Evolutionary conservation across 2,888 invertebrate species (phyloP).

Genomic region (Bombylius major): DNA sequence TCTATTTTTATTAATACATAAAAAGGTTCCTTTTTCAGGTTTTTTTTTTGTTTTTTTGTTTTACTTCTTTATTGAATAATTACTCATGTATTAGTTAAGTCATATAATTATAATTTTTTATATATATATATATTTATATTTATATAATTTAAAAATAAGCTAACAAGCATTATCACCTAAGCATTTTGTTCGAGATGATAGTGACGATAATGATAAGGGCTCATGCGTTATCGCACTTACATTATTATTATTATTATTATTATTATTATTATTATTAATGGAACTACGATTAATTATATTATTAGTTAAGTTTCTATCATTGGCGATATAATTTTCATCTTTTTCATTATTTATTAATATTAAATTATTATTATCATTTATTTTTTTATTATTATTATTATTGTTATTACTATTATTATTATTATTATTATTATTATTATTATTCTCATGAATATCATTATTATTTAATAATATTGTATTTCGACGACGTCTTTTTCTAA

Average conservation of each 20-base stretch:
- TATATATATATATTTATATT: not conserved
- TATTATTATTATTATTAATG: conserved; percentile 23
- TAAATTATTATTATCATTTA: not conserved
- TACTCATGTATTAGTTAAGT: too few relatives aligned
- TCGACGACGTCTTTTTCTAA: conserved; percentile 50
- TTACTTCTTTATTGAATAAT: conserved; percentile 2
- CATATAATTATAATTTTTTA: not conserved
- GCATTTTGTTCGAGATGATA: conserved; percentile 17
- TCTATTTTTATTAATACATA: not conserved
- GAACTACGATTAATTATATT: not conserved
- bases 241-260: conserved; percentile 9
- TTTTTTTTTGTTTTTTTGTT: conserved; percentile 1
- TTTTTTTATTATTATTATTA: conserved; percentile 4
- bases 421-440: conserved; percentile 9
- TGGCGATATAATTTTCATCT: not conserved
- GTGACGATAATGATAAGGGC: conserved; percentile 20
- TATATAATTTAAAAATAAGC: conserved; percentile 16
- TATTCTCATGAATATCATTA: conserved; percentile 3
- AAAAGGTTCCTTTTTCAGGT: too few relatives aligned
- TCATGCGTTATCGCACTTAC: conserved; percentile 9
- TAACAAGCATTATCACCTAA: conserved; percentile 19
- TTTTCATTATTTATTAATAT: conserved; percentile 4
- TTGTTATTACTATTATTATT: conserved; percentile 10
- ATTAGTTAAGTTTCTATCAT: not conserved
- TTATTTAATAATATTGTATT: not conserved